Evolutionary conservation across 2,113 vertebrate species (phyloP), one percentile per base, ranked within the genome.

Genomic region (zebrafish (Danio rerio)): DNA sequence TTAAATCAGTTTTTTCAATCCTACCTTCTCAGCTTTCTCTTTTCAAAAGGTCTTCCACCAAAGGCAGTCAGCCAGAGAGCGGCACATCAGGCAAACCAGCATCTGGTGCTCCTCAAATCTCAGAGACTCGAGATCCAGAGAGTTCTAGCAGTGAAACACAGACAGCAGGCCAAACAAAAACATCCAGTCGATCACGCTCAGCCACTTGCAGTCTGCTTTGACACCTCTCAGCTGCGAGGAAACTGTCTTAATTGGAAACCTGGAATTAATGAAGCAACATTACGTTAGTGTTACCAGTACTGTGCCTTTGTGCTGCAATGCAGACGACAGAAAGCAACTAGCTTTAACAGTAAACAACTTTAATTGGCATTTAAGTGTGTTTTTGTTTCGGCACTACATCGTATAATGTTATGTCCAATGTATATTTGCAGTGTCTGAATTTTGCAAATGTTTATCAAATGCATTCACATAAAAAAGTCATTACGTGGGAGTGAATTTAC

Each of bases 151-250:
- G 42, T 73, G 75, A 75, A 43, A 21, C 68, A 0, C 78, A 66
- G 47, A 86, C 13, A 5, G 61, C 53, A 6, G 0, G 20, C 8
- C n/a, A 15, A 3, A 11, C 43, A 15, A n/a, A 83, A 8, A 53
- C 79, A 18, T 58, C 66, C 55, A 63, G 65, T 31, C 86, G 87
- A 21, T 87, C 90, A 11, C 90, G 79, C 50, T 94, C 93, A 5
- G 89, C 90, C 13, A 86, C 92, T 62, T 93, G 93, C 78, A 75
- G 7, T 31, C 0, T 93, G 5, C 88, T 94, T n/a, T 93, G 84
- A 92, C 5, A 11, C 40, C 42, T 66, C 31, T 52, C 4, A 5
- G 8, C 1, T 15, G 53, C 8, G n/a, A n/a, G n/a, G n/a, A n/a
- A n/a, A n/a, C n/a, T n/a, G 52, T 43, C 7, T 52, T 52, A 52